Evolutionary conservation across 2,113 vertebrate species (phyloP).

Genomic region (Casuarius casuarius): DNA sequence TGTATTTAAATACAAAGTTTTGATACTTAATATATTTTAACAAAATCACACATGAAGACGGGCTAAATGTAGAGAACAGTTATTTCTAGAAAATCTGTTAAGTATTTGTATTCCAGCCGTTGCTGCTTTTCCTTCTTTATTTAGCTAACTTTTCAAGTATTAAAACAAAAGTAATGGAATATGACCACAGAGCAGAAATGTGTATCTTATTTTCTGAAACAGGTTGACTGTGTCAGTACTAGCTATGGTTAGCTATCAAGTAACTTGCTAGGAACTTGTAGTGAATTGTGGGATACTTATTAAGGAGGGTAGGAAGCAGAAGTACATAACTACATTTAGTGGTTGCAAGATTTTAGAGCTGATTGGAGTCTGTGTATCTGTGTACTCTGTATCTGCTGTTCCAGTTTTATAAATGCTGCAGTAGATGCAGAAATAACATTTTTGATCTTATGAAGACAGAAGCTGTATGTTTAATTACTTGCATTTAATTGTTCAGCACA

Average conservation of each 20-base stretch:
- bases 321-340: background rate
- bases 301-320: background rate
- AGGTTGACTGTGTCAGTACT: background rate
- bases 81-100: slow-evolving; percentile 9
- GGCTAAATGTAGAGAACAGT: slow-evolving; percentile 1
- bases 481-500: background rate
- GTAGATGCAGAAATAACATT: background rate
- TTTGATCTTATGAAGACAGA: background rate
- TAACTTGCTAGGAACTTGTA: background rate
- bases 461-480: background rate
- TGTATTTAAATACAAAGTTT: background rate
- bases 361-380: background rate
- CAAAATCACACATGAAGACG: background rate
- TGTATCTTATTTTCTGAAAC: background rate
- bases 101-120: background rate
- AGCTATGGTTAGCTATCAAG: background rate
- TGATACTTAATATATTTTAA: background rate
- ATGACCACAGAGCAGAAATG: background rate
- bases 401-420: background rate
- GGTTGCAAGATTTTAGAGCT: background rate
- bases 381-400: background rate
- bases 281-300: background rate
- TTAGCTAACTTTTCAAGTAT: no score
- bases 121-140: background rate
- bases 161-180: background rate